Conservation (phyloP, 2,797 vertebrate species). For the Enteromius mattozi region DNA sequence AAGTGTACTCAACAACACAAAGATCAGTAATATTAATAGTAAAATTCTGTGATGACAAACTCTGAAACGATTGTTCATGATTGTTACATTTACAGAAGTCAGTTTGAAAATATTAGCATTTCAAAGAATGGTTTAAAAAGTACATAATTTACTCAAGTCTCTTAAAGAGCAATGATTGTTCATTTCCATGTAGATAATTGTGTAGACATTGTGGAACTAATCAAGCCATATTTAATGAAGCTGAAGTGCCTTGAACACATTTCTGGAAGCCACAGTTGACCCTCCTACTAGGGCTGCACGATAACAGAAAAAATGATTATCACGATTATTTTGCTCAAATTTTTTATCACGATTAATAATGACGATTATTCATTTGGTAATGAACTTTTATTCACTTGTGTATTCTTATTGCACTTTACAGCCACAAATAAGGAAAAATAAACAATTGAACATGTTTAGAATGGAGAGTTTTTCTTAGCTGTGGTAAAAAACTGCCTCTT, state of each 20-base stretch:
- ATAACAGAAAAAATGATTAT: no score
- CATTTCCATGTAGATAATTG: background rate
- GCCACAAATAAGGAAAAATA: no score
- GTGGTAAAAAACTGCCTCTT: no score
- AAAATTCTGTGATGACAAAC: background rate
- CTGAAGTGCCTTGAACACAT: background rate
- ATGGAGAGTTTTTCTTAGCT: no score
- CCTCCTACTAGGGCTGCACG: background rate
- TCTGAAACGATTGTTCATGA: background rate
- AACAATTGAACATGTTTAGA: no score
- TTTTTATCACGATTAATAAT: no score
- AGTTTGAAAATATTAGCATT: background rate
- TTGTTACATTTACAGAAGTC: background rate
- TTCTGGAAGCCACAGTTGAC: background rate
- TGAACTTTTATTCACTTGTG: no score
- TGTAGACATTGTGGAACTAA: background rate
- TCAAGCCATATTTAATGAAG: background rate
- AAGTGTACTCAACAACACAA: background rate
- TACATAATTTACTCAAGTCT: background rate
- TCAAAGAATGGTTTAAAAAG: background rate
- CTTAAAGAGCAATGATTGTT: background rate
- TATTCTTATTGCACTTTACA: no score
- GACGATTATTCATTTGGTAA: no score
- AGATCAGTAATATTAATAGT: background rate
- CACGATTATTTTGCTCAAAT: no score